Base-by-base conservation (phyloP, 2,797 vertebrate genomes). In the Buphagus erythrorhynchus region DNA sequence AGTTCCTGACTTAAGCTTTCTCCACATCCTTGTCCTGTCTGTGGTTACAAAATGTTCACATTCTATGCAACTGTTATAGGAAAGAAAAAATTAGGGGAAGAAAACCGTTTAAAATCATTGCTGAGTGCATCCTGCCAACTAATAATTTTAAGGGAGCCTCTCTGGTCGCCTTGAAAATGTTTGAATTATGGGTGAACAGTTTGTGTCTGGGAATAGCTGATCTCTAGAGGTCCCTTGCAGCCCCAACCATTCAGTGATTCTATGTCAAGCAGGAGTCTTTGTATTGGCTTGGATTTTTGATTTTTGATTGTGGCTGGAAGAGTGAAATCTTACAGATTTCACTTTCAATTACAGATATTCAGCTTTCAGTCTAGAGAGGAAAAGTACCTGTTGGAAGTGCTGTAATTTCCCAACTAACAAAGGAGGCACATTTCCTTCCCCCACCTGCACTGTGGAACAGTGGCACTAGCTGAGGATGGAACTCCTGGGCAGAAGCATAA, bases 1-100 rank as follows among this genome's bases (percentile, higher is more conserved):
- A 46, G 62, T 96, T 97, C 95, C 78, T 95, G 83, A 86, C 90
- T 96, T 94, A 73, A 94, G 73, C 77, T 94, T 95, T 96, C 88
- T 96, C 93, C 71, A 78, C 95, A 69, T 76, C 67, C 66, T 48
- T 90, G 82, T 95, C 63, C 81, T 95, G 79, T 73, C 78, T 95
- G 81, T 80, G 24, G 4, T 93, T 97, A 94, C 94, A 96, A 96
- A 96, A 88, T 90, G 89, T 93, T 97, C 91, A 54, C 90, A 69
- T 91, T 65, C 77, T 62, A 13, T 75, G 24, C 42, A 90, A 43
- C 48, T 95, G 69, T 84, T 94, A 45, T 2, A 33, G 66, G 48
- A 80, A 81, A 62, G 49, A 71, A 93, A 86, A 90, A 63, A 67
- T 38, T 69, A 33, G 67, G 57, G 68, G 57, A 57, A 90, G 52